phyloP scores from a whole-genome alignment of 2,888 invertebrate genomes.

The Eupithecia subfuscata region DNA sequence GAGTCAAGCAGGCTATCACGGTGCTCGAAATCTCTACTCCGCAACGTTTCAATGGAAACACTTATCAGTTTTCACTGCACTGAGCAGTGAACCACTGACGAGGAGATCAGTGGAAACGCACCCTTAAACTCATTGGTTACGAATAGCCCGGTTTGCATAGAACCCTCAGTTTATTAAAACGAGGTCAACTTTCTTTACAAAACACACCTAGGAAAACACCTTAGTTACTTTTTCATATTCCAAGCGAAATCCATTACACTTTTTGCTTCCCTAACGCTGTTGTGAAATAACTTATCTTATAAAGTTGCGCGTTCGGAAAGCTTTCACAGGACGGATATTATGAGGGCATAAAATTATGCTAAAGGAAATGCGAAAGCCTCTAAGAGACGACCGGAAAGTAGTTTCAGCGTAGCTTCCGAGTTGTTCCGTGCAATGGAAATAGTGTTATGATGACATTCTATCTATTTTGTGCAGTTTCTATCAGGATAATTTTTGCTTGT shows the following conservation, averaged over 20 bases:
- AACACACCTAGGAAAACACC: neutral
- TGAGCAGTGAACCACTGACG: too few species aligned
- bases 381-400: neutral
- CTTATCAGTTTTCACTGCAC: too few species aligned
- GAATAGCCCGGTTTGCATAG: neutral
- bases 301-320: neutral
- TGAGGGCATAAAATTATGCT: neutral
- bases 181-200: neutral
- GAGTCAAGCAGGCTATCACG: too few species aligned
- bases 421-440: neutral
- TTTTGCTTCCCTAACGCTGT: neutral
- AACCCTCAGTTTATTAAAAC: neutral
- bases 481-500: neutral
- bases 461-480: neutral
- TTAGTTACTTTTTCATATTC: conserved; percentile 5
- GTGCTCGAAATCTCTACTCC: too few species aligned
- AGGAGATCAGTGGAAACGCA: too few species aligned
- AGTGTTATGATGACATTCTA: neutral
- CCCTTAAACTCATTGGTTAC: neutral
- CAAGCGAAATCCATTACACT: neutral
- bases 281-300: neutral
- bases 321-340: conserved; percentile 9
- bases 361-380: neutral
- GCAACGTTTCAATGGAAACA: too few species aligned
- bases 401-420: neutral